Evolutionary conservation across 23 tunicate species (phyloP), one percentile per base, ranked within the genome.

Genomic region (Styela plicata): DNA sequence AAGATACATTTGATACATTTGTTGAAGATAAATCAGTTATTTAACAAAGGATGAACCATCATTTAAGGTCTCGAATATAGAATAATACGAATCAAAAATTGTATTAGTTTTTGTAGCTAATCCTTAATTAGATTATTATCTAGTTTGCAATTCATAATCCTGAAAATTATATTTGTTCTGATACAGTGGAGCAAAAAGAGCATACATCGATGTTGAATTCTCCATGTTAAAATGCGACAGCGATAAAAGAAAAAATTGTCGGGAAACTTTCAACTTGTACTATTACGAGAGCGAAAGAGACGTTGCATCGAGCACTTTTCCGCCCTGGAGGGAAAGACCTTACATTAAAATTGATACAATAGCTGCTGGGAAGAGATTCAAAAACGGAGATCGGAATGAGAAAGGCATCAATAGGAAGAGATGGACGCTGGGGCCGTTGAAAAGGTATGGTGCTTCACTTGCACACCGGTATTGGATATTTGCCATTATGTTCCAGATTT

Each of bases 141-240:
- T n/a, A n/a, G n/a, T n/a, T n/a, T n/a, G n/a, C n/a, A n/a, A n/a
- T n/a, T n/a, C n/a, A n/a, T n/a, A n/a, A n/a, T n/a, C n/a, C n/a
- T n/a, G n/a, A n/a, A n/a, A n/a, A n/a, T n/a, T n/a, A n/a, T n/a
- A n/a, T n/a, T n/a, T n/a, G n/a, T n/a, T n/a, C n/a, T n/a, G n/a
- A n/a, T n/a, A n/a, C 57, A 87, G 85, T 64, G 90, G 85, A 26
- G 97, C 97, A 1, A 81, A 86, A 34, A 87, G 91, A 32, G 97
- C 87, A 0, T 91, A 86, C 64, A 87, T 91, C 63, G 97, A 91
- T 69, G 84, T 91, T 52, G 97, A 91, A 69, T 91, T 91, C 74
- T 82, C 97, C 25, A 86, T 91, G 90, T 35, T 85, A 52, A 83
- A 91, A 79, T 87, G 87, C 71, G 91, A 82, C 23, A 67, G 71